Evolutionary conservation across 1,140 invertebrate genomes (phyloP).

Genomic region (Lamellibrachia luymesi): DNA sequence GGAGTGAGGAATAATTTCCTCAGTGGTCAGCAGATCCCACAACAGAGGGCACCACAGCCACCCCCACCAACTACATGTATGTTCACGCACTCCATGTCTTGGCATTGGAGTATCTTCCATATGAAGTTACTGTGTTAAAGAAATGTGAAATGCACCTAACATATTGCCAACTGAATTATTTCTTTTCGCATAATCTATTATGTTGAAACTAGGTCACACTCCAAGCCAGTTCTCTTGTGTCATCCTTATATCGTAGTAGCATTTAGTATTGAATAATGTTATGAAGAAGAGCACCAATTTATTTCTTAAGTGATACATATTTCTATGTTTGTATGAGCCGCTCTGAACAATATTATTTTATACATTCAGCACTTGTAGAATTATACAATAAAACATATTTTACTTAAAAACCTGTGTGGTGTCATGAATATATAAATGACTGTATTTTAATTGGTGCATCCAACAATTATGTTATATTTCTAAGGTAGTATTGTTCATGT

Average conservation of each 20-base stretch:
- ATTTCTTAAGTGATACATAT: neutral
- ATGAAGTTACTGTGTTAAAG: neutral
- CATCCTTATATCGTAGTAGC: neutral
- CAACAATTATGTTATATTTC: neutral
- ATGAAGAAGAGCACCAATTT: neutral
- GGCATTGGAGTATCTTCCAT: neutral
- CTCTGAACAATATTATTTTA: neutral
- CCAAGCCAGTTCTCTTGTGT: neutral
- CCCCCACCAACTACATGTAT: neutral
- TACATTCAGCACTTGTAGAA: neutral
- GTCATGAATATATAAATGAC: too few relatives aligned
- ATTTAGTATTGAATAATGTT: neutral
- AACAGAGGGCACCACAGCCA: neutral
- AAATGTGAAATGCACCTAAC: neutral
- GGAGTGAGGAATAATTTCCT: slow-evolving; percentile 9
- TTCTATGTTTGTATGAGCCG: neutral
- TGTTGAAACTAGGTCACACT: neutral
- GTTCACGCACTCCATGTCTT: neutral
- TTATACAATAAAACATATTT: neutral
- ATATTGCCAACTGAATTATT: neutral
- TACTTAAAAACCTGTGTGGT: neutral
- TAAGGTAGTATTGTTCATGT: neutral
- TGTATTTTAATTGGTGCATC: too few relatives aligned
- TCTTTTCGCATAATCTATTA: neutral
- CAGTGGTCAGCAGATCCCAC: slow-evolving; percentile 12